phyloP scores from a whole-genome alignment of 2,797 vertebrate species.

The Ibycter americanus region DNA sequence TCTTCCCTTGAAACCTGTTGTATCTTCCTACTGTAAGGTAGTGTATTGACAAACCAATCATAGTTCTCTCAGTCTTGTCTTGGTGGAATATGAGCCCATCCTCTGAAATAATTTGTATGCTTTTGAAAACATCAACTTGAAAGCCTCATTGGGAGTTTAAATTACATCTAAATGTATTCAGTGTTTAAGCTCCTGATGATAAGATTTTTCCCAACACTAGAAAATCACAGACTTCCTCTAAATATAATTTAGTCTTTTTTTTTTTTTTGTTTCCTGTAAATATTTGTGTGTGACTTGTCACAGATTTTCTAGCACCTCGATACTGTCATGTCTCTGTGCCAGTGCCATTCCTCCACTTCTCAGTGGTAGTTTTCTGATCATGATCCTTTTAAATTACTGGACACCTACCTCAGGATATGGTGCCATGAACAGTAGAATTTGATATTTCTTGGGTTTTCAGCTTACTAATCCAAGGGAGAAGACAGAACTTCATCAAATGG shows the following conservation, averaged over 20 bases:
- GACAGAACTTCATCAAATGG: neutral
- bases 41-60: neutral
- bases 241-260: neutral
- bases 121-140: neutral
- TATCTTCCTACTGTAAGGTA: neutral
- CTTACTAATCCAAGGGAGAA: neutral
- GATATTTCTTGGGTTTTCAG: neutral
- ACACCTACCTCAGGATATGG: neutral
- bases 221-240: conserved; percentile 16
- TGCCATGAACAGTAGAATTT: neutral
- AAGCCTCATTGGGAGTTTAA: neutral
- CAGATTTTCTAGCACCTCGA: neutral
- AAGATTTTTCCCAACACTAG: neutral
- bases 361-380: neutral
- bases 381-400: neutral
- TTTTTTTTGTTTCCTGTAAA: neutral
- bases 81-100: neutral
- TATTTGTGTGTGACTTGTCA: conserved; percentile 1
- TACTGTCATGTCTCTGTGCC: neutral
- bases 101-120: neutral
- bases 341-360: neutral
- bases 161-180: conserved; percentile 23
- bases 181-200: neutral
- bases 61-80: neutral
- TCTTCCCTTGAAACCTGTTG: neutral